These are phyloP conservation scores for Arctocebus calabarensis DNA, from an alignment of 2,797 vertebrate species.

Conservation along the genomic window DNA sequence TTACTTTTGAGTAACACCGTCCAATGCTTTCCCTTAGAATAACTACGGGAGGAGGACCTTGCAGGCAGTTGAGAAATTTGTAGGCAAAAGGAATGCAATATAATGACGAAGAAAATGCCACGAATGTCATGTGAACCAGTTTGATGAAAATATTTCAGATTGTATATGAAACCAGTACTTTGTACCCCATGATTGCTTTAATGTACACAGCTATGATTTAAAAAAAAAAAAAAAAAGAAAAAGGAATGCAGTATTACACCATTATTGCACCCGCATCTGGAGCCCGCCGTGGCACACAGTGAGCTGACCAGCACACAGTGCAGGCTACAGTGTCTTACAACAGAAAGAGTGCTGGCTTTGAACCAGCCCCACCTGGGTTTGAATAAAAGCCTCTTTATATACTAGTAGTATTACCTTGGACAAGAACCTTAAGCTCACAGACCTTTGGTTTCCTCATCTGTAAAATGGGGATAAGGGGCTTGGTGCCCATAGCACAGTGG, in stretches of 20 bases:
- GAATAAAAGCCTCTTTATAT: neutral
- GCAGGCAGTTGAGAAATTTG: neutral
- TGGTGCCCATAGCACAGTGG: no score
- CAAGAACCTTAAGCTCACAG: neutral
- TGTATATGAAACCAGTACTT: no score
- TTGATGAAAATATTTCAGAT: no score
- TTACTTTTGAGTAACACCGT: neutral
- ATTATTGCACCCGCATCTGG: neutral
- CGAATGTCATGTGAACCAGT: no score
- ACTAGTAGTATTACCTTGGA: neutral
- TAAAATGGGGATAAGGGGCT: neutral
- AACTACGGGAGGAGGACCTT: neutral
- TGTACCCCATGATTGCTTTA: no score
- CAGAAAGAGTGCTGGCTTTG: neutral
- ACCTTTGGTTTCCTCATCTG: constrained; percentile 6
- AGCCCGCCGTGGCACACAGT: fast-evolving
- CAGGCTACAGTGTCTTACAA: neutral
- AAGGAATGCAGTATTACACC: neutral
- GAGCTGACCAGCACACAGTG: neutral
- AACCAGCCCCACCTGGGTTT: neutral
- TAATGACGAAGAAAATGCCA: no score
- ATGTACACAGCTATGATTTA: no score
- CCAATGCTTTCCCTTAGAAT: neutral
- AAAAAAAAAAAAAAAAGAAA: no score
- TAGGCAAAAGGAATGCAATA: neutral